phyloP scores from a whole-genome alignment of 2,797 vertebrate genomes.

The Telmatherina bonti region DNA sequence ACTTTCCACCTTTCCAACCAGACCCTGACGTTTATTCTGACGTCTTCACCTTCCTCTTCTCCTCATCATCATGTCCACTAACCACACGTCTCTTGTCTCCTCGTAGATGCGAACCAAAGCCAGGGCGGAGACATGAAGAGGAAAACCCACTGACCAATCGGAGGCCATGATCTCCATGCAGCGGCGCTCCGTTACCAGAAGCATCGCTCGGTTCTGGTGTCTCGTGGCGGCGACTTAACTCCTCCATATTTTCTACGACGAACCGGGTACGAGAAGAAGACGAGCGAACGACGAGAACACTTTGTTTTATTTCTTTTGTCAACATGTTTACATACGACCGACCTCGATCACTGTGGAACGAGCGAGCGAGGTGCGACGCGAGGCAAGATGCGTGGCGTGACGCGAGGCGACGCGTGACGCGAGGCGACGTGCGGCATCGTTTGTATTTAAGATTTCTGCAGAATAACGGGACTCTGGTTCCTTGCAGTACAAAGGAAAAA shows the following conservation, averaged over 20 bases:
- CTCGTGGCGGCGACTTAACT: slow-evolving; percentile 63
- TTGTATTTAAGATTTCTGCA: slow-evolving; percentile 79
- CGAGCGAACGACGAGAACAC: slow-evolving; percentile 62
- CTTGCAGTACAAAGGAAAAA: slow-evolving; percentile 66
- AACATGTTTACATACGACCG: slow-evolving; percentile 87
- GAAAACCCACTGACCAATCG: slow-evolving; percentile 93
- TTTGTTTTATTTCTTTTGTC: slow-evolving; percentile 76
- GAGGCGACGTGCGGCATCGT: too few relatives aligned
- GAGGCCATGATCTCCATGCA: slow-evolving; percentile 36
- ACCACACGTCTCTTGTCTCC: slow-evolving; percentile 1
- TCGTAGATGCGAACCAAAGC: slow-evolving; percentile 96
- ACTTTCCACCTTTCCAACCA: too few relatives aligned
- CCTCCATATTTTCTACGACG: slow-evolving; percentile 67
- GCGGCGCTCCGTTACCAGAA: too few relatives aligned
- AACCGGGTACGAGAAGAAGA: slow-evolving; percentile 73
- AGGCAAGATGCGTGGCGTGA: too few relatives aligned
- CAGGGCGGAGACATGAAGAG: slow-evolving; percentile 96
- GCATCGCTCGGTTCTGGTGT: slow-evolving; percentile 47
- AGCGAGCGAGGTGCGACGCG: slow-evolving; percentile 68
- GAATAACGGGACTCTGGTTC: slow-evolving; percentile 63
- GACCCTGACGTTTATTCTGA: too few relatives aligned
- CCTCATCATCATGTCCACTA: neutral
- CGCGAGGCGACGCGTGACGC: too few relatives aligned
- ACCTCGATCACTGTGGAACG: slow-evolving; percentile 88
- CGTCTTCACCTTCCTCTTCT: neutral